Evolutionary conservation across 2,113 vertebrate species (phyloP), one percentile per base, ranked within the genome.

Genomic region (Pholis gunnellus): DNA sequence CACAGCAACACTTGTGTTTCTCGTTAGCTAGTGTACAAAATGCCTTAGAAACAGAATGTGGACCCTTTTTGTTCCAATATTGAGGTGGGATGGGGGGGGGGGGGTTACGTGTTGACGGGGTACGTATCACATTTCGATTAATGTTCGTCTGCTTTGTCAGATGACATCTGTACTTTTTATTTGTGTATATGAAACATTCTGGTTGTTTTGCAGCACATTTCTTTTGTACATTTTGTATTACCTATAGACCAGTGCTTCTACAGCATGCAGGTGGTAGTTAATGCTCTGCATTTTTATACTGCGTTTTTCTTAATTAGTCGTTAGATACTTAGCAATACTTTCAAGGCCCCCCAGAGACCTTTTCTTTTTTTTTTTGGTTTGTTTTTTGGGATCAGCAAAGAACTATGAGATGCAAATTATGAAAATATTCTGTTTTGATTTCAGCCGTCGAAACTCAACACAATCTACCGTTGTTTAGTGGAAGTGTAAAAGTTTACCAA

Each of bases 171-270:
- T 96, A 94, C 92, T 94, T 95, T 11, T 96, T 95, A 92, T 94
- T 94, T 94, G 83, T 87, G 83, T 89, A 79, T 88, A 83, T 88
- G 84, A 83, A 82, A 92, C 86, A 86, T 93, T 92, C 87, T 93
- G 89, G 91, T 93, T 91, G 88, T 92, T 91, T 93, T 56, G 89
- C 87, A 91, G 87, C 89, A 92, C 94, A 80, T 95, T 94, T 94
- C 20, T 93, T 95, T 94, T 95, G 93, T 96, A 95, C 91, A 88
- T 96, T 96, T 96, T 96, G 90, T 94, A 90, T 95, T 70, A 90
- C 89, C 87, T 87, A 63, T 84, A 92, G 93, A 94, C 90, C 87
- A 87, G 93, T 95, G 95, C 95, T 95, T 96, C 94, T 92, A 85
- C 89, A 88, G 92, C 94, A 94, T 94, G 95, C 91, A 88, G 94